Conservation (phyloP, 37 sponge, comb jelly and placozoan genomes). For the Chondrosia reniformis region DNA sequence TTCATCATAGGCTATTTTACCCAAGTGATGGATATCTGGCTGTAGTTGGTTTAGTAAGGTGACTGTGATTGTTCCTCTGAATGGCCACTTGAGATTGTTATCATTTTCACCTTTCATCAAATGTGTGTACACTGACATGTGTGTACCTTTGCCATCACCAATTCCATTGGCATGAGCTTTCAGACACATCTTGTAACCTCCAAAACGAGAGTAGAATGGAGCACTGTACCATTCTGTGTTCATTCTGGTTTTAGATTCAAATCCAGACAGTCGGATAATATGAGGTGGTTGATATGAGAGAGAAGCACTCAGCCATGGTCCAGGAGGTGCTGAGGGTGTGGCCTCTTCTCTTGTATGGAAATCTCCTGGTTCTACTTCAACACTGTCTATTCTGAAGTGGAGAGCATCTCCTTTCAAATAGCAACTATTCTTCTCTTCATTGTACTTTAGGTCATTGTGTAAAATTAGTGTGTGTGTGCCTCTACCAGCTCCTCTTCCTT, state of each 20-base stretch:
- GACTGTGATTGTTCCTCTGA: constrained; percentile 40
- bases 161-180: constrained; percentile 14
- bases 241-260: not conserved
- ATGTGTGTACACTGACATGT: constrained; percentile 34
- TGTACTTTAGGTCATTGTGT: no score
- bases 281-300: no score
- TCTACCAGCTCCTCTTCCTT: no score
- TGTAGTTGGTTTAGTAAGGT: constrained; percentile 51
- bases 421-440: no score
- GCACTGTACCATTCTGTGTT: constrained; percentile 28
- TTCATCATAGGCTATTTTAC: not conserved
- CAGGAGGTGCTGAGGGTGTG: no score
- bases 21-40: constrained; percentile 21
- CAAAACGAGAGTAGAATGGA: constrained; percentile 45
- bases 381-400: no score
- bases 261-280: no score
- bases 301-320: no score
- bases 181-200: constrained; percentile 51
- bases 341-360: no score
- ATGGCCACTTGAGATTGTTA: constrained; percentile 46
- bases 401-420: no score
- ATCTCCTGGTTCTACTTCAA: no score
- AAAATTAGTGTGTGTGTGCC: no score
- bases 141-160: constrained; percentile 16
- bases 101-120: constrained; percentile 57